Conservation (phyloP, 2,113 vertebrate species). For the Xiphias gladius region DNA sequence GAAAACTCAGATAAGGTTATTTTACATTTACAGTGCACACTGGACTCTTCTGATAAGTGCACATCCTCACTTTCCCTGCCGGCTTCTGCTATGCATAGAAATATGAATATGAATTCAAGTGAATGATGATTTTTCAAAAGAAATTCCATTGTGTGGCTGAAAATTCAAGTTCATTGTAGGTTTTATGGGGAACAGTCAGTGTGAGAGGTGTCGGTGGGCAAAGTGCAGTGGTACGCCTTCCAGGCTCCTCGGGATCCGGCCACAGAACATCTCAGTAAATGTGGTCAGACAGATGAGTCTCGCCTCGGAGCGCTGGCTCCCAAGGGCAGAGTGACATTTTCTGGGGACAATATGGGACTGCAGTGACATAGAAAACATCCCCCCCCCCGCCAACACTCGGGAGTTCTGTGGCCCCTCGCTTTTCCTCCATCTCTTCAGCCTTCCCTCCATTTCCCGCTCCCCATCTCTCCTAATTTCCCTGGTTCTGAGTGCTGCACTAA, state of each 20-base stretch:
- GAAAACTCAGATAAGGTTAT: background rate
- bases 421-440: constrained; percentile 30
- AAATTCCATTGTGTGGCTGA: constrained; percentile 23
- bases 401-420: constrained; percentile 22
- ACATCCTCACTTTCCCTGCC: background rate
- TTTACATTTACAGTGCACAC: background rate
- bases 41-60: background rate
- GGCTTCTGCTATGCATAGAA: background rate
- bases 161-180: constrained; percentile 23
- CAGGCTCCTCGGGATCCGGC: constrained; percentile 71
- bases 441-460: background rate
- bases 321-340: constrained; percentile 84
- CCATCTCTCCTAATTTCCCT: constrained; percentile 54
- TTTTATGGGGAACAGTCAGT: constrained; percentile 44
- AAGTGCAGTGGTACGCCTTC: constrained; percentile 66
- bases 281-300: constrained; percentile 82
- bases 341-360: constrained; percentile 81
- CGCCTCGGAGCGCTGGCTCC: constrained; percentile 77
- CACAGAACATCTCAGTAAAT: constrained; percentile 79
- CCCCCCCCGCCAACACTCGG: constrained; percentile 8
- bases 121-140: background rate
- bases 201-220: constrained; percentile 65
- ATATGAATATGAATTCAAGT: constrained; percentile 12
- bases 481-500: constrained; percentile 63
- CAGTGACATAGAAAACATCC: constrained; percentile 75